phyloP scores from a whole-genome alignment of 2,797 vertebrate species.

The Kryptopterus vitreolus region DNA sequence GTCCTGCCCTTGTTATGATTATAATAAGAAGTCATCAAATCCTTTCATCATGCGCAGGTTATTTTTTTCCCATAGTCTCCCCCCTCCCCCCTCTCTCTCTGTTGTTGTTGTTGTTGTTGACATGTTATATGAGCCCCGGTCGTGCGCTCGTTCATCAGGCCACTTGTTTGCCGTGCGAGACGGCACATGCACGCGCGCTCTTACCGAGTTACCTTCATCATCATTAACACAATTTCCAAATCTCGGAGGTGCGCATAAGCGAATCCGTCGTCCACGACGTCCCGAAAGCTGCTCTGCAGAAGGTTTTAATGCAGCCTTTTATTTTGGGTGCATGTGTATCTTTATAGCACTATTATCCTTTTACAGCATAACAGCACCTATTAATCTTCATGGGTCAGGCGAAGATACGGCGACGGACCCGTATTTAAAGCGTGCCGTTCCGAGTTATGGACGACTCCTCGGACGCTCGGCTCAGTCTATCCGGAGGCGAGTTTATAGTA shows the following conservation, averaged over 20 bases:
- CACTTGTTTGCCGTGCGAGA: slow-evolving; percentile 75
- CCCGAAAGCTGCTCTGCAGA: neutral
- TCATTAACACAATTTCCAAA: neutral
- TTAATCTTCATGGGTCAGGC: slow-evolving; percentile 10
- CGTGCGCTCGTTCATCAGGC: slow-evolving; percentile 71
- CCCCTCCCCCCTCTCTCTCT: too few relatives aligned
- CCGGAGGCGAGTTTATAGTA: slow-evolving; percentile 16
- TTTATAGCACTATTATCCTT: slow-evolving; percentile 27
- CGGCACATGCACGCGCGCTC: slow-evolving; percentile 47
- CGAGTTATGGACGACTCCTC: neutral
- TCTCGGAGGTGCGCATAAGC: neutral
- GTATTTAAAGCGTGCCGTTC: neutral
- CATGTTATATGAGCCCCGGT: slow-evolving; percentile 64
- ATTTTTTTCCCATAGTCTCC: neutral
- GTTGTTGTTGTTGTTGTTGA: neutral
- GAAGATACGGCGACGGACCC: neutral
- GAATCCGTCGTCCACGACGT: neutral
- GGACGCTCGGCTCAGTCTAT: slow-evolving; percentile 14
- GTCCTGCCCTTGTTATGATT: neutral
- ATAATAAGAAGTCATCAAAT: slow-evolving; percentile 2
- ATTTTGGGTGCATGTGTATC: slow-evolving; percentile 11
- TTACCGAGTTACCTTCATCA: neutral
- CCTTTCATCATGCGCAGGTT: neutral
- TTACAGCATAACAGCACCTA: slow-evolving; percentile 15
- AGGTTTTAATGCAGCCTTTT: slow-evolving; percentile 13